phyloP scores from a whole-genome alignment of 2,888 invertebrate species.

The Tipula helvola region DNA sequence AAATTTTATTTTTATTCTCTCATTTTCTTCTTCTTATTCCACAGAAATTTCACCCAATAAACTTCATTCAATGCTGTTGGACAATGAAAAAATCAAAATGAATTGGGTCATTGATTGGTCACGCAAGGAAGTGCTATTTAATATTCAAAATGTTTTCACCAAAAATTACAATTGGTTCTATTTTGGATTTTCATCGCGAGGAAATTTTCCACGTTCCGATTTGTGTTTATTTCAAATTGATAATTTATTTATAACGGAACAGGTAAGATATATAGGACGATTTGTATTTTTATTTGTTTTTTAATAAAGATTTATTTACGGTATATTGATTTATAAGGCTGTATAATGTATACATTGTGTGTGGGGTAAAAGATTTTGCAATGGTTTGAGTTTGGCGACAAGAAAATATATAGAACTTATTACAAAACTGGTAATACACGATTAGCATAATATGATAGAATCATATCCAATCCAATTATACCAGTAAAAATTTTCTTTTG shows the following conservation, averaged over 20 bases:
- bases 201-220: slow-evolving; percentile 59
- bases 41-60: slow-evolving; percentile 33
- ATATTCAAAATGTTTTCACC: slow-evolving; percentile 34
- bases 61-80: slow-evolving; percentile 31
- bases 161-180: slow-evolving; percentile 58
- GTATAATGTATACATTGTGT: neutral
- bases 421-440: neutral
- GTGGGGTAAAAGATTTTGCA: neutral
- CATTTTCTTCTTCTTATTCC: neutral
- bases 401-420: neutral
- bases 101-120: slow-evolving; percentile 38
- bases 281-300: neutral
- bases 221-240: slow-evolving; percentile 70
- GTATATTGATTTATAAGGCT: neutral
- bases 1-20: neutral
- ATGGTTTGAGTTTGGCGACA: neutral
- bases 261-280: slow-evolving; percentile 14
- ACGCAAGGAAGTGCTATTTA: slow-evolving; percentile 35
- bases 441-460: neutral
- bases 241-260: slow-evolving; percentile 16
- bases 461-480: no score
- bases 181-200: slow-evolving; percentile 75
- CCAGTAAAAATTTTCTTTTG: neutral
- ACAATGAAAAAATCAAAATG: slow-evolving; percentile 33
- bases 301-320: neutral